Evolutionary conservation across 2,113 vertebrate genomes (phyloP).

Genomic region (Carettochelys insculpta): DNA sequence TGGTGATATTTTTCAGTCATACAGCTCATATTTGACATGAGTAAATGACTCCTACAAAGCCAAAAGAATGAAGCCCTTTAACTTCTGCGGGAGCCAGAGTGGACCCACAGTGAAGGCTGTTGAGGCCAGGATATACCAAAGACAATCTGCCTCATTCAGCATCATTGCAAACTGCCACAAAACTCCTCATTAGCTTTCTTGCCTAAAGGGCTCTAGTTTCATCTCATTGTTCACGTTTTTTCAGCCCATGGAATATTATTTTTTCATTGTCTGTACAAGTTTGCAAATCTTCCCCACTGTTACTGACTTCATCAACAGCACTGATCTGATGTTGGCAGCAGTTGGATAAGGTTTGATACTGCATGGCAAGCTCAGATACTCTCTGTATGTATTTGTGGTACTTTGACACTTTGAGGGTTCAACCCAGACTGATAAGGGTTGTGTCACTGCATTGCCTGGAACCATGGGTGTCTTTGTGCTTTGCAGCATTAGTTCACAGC

Average conservation of each 20-base stretch:
- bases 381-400: neutral
- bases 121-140: neutral
- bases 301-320: rapidly evolving
- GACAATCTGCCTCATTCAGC: neutral
- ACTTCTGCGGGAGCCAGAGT: neutral
- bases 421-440: neutral
- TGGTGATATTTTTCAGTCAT: neutral
- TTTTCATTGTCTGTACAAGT: neutral
- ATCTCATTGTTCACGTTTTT: neutral
- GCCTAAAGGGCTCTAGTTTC: neutral
- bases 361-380: rapidly evolving
- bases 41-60: neutral
- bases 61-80: neutral
- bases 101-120: neutral
- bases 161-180: neutral
- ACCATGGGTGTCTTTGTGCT: neutral
- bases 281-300: neutral
- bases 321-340: rapidly evolving
- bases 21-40: neutral
- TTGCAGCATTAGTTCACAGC: neutral
- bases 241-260: neutral
- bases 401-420: neutral
- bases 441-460: neutral
- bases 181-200: neutral
- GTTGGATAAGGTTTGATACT: neutral